Evolutionary conservation across 2,113 vertebrate species (phyloP), one percentile per base, ranked within the genome.

Genomic region (Felis catus): DNA sequence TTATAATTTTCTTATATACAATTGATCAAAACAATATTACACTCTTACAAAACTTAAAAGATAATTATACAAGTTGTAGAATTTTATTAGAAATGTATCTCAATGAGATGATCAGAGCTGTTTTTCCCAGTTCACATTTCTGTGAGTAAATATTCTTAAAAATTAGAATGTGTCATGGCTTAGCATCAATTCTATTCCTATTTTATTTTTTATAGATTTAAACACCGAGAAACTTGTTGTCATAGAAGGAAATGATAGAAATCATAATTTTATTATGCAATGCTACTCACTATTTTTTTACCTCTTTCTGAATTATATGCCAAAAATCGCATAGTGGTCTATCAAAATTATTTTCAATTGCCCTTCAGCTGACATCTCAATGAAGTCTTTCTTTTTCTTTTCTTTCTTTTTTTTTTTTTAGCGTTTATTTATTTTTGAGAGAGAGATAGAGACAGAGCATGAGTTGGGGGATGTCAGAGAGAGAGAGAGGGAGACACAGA

Each of bases 151-250:
- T 61, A 82, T 63, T 45, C 7, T 53, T 88, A 51, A 84, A 29
- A 90, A 84, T 11, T 71, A 33, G 36, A 89, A 45, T n/a, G 19
- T 58, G 39, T 16, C 45, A 45, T 48, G 63, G 16, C 7, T 70
- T 82, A 86, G 21, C 61, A 80, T 39, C 53, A 65, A 15, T 41
- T 58, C 36, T 45, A 23, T 29, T 66, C 7, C 33, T 55, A 23
- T n/a, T 87, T 89, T 78, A 11, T 78, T 91, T 85, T 89, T 82
- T 41, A 58, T 25, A 48, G 23, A 81, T 70, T 95, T 96, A 55
- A 87, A 92, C 39, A 27, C 33, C 1, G 15, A 79, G 11, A 86
- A 78, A 63, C 2, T 18, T 85, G 14, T 25, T 76, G n/a, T 81
- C 18, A n/a, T 79, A 48, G 41, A 39, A 70, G 53, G 29, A 78